These are phyloP conservation scores for Ooceraea biroi DNA, from an alignment of 1,140 invertebrate genomes.

Conservation along the genomic window DNA sequence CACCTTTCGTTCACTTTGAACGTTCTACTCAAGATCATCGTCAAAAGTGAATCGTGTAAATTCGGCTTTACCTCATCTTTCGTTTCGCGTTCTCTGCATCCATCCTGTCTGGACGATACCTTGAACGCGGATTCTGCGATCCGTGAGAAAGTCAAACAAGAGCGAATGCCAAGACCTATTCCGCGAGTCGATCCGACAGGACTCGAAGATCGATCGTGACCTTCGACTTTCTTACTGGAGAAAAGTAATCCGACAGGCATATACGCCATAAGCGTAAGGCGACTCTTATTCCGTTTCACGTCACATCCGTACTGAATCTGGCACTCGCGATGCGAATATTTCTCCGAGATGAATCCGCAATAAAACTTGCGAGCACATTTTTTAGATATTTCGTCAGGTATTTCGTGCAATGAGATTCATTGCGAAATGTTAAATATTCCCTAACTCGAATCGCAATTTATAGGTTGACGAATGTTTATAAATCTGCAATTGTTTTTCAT, in stretches of 20 bases:
- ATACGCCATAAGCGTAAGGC: slow-evolving; percentile 19
- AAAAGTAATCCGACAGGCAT: slow-evolving; percentile 47
- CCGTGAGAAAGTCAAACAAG: slow-evolving; percentile 61
- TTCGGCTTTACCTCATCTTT: slow-evolving; percentile 43
- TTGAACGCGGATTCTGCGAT: slow-evolving; percentile 33
- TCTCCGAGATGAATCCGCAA: background rate
- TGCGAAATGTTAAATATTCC: slow-evolving; percentile 8
- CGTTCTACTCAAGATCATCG: slow-evolving; percentile 26
- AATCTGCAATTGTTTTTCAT: background rate
- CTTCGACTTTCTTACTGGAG: slow-evolving; percentile 44
- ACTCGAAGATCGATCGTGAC: slow-evolving; percentile 54
- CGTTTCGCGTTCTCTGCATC: slow-evolving; percentile 6
- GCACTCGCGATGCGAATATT: slow-evolving; percentile 35
- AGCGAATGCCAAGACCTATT: slow-evolving; percentile 57
- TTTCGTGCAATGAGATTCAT: background rate
- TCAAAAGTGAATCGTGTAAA: slow-evolving; percentile 46
- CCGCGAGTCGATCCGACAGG: slow-evolving; percentile 38
- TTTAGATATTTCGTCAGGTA: background rate
- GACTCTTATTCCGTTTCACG: slow-evolving; percentile 53
- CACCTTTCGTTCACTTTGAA: background rate
- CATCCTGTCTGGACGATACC: background rate
- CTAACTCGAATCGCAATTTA: background rate
- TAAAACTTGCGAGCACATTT: background rate
- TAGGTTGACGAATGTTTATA: background rate
- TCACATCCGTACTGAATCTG: slow-evolving; percentile 31